A percentile compares a stretch with the other conserved stretches of the same genome.
Evolutionary conservation across 2,113 vertebrate species (phyloP).

Genomic region (Rhinopithecus roxellana): DNA sequence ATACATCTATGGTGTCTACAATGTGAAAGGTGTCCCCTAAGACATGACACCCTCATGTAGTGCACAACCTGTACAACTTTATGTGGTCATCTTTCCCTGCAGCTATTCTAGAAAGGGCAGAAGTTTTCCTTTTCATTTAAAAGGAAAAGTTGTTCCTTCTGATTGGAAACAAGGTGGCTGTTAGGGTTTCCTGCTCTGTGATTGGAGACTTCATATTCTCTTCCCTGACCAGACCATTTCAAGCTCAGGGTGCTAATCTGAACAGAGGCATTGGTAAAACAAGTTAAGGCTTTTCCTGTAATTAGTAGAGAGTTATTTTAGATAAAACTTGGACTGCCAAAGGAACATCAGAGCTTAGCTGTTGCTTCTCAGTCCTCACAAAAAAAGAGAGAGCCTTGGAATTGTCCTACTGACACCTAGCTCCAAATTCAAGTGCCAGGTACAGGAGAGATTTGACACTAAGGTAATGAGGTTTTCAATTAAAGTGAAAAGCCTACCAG

Average conservation of each 20-base stretch:
- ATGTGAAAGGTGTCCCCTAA: constrained; percentile 1
- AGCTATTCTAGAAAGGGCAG: constrained; percentile 1
- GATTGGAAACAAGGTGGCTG: not conserved
- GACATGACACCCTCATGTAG: not conserved
- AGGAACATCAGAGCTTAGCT: constrained; percentile 52
- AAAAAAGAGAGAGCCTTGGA: constrained; percentile 14
- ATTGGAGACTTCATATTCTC: constrained; percentile 2
- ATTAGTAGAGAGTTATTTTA: constrained; percentile 56
- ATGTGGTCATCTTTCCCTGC: not conserved
- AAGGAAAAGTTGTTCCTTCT: not conserved
- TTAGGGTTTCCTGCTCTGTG: not conserved
- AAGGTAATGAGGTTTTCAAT: constrained; percentile 48
- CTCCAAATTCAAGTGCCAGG: constrained; percentile 50
- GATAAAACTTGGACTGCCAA: constrained; percentile 36
- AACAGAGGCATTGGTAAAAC: constrained; percentile 21
- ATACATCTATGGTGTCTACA: not conserved
- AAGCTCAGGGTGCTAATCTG: constrained; percentile 5
- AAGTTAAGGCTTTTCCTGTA: constrained; percentile 47
- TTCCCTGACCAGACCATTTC: constrained; percentile 18
- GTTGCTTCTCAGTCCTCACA: constrained; percentile 33
- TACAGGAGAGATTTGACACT: constrained; percentile 36
- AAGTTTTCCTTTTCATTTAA: constrained; percentile 18
- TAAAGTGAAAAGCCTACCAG: constrained; percentile 14
- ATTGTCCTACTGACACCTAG: constrained; percentile 41
- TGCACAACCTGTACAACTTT: not conserved